Evolutionary conservation across 2,888 invertebrate species (phyloP), one percentile per base, ranked within the genome.

Genomic region (Agriopis aurantiaria): DNA sequence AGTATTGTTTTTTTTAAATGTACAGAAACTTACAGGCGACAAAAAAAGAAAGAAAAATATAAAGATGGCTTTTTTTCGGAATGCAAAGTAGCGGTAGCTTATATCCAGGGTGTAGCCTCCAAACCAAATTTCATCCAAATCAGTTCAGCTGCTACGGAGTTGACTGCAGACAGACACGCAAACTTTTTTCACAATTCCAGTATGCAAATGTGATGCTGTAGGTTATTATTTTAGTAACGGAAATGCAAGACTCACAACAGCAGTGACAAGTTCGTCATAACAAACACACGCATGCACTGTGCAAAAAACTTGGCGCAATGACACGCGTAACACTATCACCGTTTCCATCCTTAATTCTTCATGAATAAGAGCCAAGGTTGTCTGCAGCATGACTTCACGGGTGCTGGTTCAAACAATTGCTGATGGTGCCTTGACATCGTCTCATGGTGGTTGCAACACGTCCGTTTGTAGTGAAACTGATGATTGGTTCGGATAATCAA

Each of bases 361-460:
- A 0, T 6, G 12, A 11, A 74, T 76, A 81, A 63, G 67, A 72
- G 23, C 59, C 65, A 79, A 77, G 64, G 65, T 76, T 65, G 66
- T 45, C 46, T 63, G 66, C 57, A 41, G 60, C 56, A 17, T 8
- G n/a, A 71, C 73, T 83, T 85, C 82, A 86, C 77, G 83, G 86
- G 76, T 79, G 77, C 79, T 86, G 79, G 65, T 69, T 80, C 75
- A 57, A 67, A 77, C 86, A 85, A 88, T 87, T 80, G 81, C 84
- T 80, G 80, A 69, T 79, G 80, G 70, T 71, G 56, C 90, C 91
- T 90, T 91, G 90, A 89, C 90, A 88, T 80, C 81, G 73, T 80
- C 62, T 52, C 63, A 57, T 62, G 55, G 72, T 69, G 58, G 72
- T 72, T 75, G 68, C 72, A 51, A 68, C 68, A 68, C 63, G 68